Evolutionary conservation across 2,888 invertebrate genomes (phyloP), one percentile per base, ranked within the genome.

Genomic region (Xanthorhoe designata): DNA sequence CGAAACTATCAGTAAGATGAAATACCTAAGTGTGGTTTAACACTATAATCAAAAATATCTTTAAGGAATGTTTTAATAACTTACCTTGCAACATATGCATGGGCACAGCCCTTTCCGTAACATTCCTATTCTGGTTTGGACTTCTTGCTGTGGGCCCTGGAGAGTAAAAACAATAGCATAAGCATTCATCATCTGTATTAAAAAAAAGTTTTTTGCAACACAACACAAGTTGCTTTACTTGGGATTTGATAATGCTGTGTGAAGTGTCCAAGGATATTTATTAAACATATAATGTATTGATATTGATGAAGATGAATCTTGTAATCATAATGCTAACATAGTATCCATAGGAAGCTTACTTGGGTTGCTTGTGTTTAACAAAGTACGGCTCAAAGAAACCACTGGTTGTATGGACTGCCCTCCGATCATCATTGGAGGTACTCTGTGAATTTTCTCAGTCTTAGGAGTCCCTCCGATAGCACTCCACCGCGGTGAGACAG

Each of bases 21-120:
- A n/a, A n/a, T n/a, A n/a, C n/a, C n/a, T n/a, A n/a, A n/a, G n/a
- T n/a, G n/a, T n/a, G n/a, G n/a, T n/a, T n/a, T n/a, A n/a, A n/a
- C n/a, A n/a, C n/a, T n/a, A n/a, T n/a, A n/a, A n/a, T n/a, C n/a
- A n/a, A n/a, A n/a, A n/a, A n/a, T n/a, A n/a, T n/a, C n/a, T n/a
- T n/a, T n/a, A n/a, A n/a, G n/a, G n/a, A n/a, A n/a, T n/a, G n/a
- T n/a, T n/a, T n/a, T n/a, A n/a, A n/a, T n/a, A n/a, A 47, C 13
- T 68, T 81, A 92, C 92, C 91, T 89, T 90, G 91, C 75, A 92
- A 80, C 84, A 91, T 82, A 62, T 85, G 89, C 85, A 92, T 84
- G 0, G 92, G 90, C 63, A 91, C 70, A 4, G 90, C 84, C 64
- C 90, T 82, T 18, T 84, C 78, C 1, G 85, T 76, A 1, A 81